A percentile compares a stretch with the other conserved stretches of the same genome.
Evolutionary conservation across 2,113 vertebrate genomes (phyloP).

Genomic region (Pseudorectes ferrugineus): DNA sequence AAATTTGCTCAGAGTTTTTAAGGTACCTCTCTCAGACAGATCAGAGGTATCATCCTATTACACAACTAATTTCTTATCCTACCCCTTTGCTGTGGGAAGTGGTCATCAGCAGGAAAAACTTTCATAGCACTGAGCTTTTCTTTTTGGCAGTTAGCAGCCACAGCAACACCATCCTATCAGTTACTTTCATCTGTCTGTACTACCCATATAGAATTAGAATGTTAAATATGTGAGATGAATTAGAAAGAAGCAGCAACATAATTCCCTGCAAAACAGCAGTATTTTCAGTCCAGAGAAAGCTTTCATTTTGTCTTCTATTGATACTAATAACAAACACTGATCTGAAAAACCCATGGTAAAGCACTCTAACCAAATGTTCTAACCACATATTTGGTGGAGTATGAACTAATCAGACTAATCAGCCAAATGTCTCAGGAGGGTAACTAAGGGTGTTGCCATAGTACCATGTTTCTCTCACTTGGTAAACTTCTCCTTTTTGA

Average conservation of each 20-base stretch:
- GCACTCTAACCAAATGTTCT: neutral
- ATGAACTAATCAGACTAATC: neutral
- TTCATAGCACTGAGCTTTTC: neutral
- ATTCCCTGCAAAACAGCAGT: neutral
- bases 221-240: neutral
- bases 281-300: neutral
- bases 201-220: neutral
- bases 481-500: neutral
- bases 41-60: neutral
- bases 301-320: neutral
- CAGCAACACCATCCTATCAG: neutral
- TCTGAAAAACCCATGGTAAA: neutral
- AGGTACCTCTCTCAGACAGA: neutral
- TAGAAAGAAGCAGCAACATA: neutral
- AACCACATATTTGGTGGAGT: neutral
- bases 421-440: neutral
- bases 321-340: neutral
- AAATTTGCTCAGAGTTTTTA: neutral
- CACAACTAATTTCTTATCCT: neutral
- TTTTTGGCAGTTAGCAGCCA: neutral
- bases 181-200: neutral
- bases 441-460: neutral
- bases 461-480: neutral
- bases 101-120: neutral
- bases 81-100: neutral